Conservation (phyloP, 2,113 vertebrate species). For the Ginglymostoma cirratum region DNA sequence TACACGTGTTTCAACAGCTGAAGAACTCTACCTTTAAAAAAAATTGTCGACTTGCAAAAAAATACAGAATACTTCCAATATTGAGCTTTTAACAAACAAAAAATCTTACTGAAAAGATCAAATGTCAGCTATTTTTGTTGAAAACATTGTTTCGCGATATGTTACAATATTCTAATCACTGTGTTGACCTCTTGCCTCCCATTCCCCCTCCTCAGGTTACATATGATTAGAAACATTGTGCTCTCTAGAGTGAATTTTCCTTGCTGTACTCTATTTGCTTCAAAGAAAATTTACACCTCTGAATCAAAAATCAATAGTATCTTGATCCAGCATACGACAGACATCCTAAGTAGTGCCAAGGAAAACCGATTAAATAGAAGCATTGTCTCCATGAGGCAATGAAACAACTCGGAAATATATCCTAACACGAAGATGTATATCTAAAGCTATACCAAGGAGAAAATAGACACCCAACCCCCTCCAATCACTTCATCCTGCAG, state of each 20-base stretch:
- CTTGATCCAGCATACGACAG: not conserved
- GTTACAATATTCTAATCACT: conserved; percentile 13
- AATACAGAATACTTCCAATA: conserved; percentile 40
- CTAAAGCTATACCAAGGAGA: not conserved
- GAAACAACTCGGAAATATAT: conserved; percentile 24
- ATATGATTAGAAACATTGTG: conserved; percentile 27
- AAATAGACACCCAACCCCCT: not conserved
- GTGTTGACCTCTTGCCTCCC: not conserved
- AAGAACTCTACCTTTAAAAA: conserved; percentile 51
- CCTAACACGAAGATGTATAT: not conserved
- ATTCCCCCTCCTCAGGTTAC: not conserved
- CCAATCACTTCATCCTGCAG: not conserved
- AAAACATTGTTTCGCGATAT: not conserved
- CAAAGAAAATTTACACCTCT: conserved; percentile 29
- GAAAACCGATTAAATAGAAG: conserved; percentile 33
- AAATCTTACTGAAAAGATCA: conserved; percentile 32
- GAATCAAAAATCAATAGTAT: conserved; percentile 36
- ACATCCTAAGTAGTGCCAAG: conserved; percentile 20
- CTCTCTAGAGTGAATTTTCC: conserved; percentile 12
- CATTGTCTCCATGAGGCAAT: not conserved
- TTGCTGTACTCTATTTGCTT: not conserved
- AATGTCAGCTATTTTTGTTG: conserved; percentile 13
- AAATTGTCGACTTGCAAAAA: conserved; percentile 52
- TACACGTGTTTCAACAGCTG: conserved; percentile 55
- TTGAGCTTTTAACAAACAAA: conserved; percentile 35